phyloP scores from a whole-genome alignment of 2,888 invertebrate genomes.

The Eupithecia vulgata region DNA sequence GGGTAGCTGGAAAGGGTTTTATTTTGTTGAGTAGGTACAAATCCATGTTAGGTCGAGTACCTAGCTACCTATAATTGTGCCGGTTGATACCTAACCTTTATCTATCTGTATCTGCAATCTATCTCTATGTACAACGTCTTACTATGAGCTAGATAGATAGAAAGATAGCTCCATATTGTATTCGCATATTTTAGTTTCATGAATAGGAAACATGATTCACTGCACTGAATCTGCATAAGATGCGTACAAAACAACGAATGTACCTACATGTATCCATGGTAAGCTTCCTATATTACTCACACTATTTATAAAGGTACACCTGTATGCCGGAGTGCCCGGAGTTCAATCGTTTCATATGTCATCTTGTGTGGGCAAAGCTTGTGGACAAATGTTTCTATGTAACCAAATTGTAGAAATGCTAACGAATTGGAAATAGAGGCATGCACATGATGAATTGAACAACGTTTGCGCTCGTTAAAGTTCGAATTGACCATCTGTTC shows the following conservation, averaged over 20 bases:
- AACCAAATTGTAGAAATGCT: slow-evolving; percentile 5
- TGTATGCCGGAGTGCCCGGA: slow-evolving; percentile 15
- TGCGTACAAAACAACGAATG: slow-evolving; percentile 17
- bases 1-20: not conserved
- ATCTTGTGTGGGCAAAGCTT: slow-evolving; percentile 30
- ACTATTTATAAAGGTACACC: slow-evolving; percentile 27
- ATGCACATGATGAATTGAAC: not conserved
- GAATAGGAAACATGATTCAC: slow-evolving; percentile 24
- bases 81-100: not conserved
- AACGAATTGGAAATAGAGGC: not conserved
- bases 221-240: slow-evolving; percentile 21
- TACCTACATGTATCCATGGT: not conserved
- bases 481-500: slow-evolving; percentile 22
- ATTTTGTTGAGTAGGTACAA: not conserved
- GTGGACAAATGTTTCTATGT: not conserved
- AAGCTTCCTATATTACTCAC: slow-evolving; percentile 7
- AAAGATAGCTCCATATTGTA: slow-evolving; percentile 12
- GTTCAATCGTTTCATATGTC: slow-evolving; percentile 29
- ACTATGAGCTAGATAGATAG: not conserved
- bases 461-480: not conserved
- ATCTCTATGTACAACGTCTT: not conserved
- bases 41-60: not conserved
- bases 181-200: slow-evolving; percentile 28
- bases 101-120: too few species aligned
- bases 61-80: not conserved